Evolutionary conservation across 2,888 invertebrate genomes (phyloP), one percentile per base, ranked within the genome.

Genomic region (Mesorhabditis spiculigera): DNA sequence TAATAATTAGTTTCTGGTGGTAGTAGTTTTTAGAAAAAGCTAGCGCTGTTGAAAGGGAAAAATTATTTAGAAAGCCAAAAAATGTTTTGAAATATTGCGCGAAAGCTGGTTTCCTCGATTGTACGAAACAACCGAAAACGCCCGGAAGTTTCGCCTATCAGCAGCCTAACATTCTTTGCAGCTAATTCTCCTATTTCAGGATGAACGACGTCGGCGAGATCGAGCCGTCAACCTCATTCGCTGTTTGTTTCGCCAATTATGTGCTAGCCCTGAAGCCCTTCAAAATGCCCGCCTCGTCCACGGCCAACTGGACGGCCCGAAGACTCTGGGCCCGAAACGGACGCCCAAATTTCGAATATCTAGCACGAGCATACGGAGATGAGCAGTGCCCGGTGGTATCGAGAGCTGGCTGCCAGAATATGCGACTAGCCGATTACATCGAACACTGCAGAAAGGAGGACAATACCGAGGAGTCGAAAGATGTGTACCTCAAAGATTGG

Each of bases 401-500:
- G 1, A 41, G 67, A 1, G 61, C 71, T 13, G 69, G 75, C 4
- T 71, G 70, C 45, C 58, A 63, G 5, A 63, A 66, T 44, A 75
- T 73, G 72, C 43, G 43, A 6, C 70, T 76, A 43, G 6, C 41
- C 42, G 74, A 76, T 8, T 79, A 77, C 67, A 44, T 75, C 64
- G 42, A 67, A 8, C 75, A 77, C 61, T 78, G 64, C 42, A 28
- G 69, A 58, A 8, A 71, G 10, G 65, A 68, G 10, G 44, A 45
- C 4, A 16, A 44, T 16, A 63, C 10, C 5, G 62, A 66, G 2
- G 63, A 71, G 10, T 67, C 69, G 50, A 65, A 68, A 28, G 66
- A 67, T 6, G 45, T 73, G 3, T 83, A 83, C 67, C 67, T 83
- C 45, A 82, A 82, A 70, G 83, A 83, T 63, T 83, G 82, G 82